Conservation (phyloP, 1,140 invertebrate species). For the Drosophila persimilis region DNA sequence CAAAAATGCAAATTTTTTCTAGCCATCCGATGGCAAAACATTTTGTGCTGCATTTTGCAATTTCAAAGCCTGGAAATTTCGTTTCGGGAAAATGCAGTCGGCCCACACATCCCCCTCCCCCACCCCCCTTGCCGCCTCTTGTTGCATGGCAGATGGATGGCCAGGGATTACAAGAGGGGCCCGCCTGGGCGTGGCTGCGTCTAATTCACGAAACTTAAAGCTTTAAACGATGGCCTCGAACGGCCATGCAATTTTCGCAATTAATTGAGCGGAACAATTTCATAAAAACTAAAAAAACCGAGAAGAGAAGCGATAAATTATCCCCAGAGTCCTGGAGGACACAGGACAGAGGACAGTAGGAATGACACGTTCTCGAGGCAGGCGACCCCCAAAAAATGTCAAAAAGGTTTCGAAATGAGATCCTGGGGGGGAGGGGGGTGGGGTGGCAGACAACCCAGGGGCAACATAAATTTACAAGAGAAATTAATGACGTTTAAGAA, state of each 20-base stretch:
- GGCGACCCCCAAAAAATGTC: constrained; percentile 33
- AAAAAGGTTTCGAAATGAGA: constrained; percentile 57
- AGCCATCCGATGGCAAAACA: constrained; percentile 61
- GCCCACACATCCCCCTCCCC: constrained; percentile 1
- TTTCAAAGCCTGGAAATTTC: constrained; percentile 79
- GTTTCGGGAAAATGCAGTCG: constrained; percentile 75
- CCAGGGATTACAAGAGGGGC: constrained; percentile 50
- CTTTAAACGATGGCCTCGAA: constrained; percentile 39
- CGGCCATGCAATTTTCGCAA: constrained; percentile 54
- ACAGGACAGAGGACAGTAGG: too few relatives aligned
- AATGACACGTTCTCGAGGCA: constrained; percentile 55
- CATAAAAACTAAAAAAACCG: constrained; percentile 72
- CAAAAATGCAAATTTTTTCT: constrained; percentile 77
- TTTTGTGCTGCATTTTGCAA: constrained; percentile 65
- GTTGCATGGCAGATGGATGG: constrained; percentile 58
- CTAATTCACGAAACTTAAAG: constrained; percentile 49
- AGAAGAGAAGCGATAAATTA: constrained; percentile 70
- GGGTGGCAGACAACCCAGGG: constrained; percentile 40
- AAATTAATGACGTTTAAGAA: constrained; percentile 79
- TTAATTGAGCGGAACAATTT: constrained; percentile 82
- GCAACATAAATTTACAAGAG: constrained; percentile 67
- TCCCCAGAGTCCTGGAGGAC: constrained; percentile 19
- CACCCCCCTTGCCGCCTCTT: neutral
- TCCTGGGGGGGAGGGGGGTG: neutral
- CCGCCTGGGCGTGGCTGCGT: neutral